Evolutionary conservation across 2,113 vertebrate species (phyloP), one percentile per base, ranked within the genome.

Genomic region (Silurus asotus): DNA sequence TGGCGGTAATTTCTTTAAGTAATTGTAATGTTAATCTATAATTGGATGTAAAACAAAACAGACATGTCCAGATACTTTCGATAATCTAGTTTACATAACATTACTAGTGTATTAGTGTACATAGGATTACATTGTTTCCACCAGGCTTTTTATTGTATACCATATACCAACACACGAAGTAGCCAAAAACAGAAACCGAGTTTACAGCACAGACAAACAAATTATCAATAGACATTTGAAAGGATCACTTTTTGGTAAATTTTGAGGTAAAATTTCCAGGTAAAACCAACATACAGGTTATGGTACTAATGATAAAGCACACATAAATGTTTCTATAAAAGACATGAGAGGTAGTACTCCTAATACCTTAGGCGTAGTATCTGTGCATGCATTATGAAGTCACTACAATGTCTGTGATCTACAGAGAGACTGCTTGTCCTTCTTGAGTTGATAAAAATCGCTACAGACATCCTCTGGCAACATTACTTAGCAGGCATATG

Each of bases 381-480:
- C 74, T 25, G 55, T 76, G 51, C 49, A 55, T 15, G 25, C 6
- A 76, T 55, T 2, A 55, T 76, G 23, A 76, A 53, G 49, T 25
- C 48, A 23, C 6, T 77, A 2, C 51, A 49, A 77, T 77, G 74
- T 55, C 51, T 13, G 74, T 55, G n/a, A 55, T 25, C 25, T 76
- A 55, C 15, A 55, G 5, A 55, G 51, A 55, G 49, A 15, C 51
- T 5, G 4, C 19, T 20, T 51, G 49, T 53, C 51, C n/a, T 10
- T 9, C 45, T 8, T 79, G 25, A 79, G 45, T 2, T 59, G 56
- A 13, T 61, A 19, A 61, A 61, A 61, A 61, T 48, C 28, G 48
- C 56, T 61, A 80, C 28, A 11, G 77, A 80, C 28, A 48, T 80
- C 77, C 56, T 80, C 56, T 80, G 28, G 28, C 56, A 80, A 11